Evolutionary conservation across 2,888 invertebrate species (phyloP).

Genomic region (Nebria salina): DNA sequence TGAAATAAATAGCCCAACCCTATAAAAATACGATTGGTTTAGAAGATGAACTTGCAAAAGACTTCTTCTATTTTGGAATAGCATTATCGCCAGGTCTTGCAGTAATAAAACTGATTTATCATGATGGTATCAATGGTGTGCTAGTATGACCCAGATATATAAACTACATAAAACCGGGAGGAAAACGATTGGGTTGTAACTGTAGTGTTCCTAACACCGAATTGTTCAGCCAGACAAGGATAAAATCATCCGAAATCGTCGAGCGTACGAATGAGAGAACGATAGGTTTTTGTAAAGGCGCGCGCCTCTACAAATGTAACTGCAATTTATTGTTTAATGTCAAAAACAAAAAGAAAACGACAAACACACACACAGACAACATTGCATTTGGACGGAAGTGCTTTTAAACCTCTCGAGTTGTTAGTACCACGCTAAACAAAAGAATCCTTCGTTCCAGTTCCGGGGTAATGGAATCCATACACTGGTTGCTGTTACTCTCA

Average conservation of each 20-base stretch:
- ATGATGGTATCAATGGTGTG: constrained; percentile 18
- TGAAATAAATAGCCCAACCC: neutral
- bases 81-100: constrained; percentile 9
- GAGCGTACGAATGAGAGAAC: neutral
- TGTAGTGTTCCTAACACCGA: constrained; percentile 3
- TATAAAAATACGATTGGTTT: neutral
- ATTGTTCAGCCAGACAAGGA: neutral
- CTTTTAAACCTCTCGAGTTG: constrained; percentile 19
- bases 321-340: constrained; percentile 23
- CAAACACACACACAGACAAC: neutral
- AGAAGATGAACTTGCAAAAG: neutral
- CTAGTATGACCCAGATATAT: constrained; percentile 11
- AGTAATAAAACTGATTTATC: constrained; percentile 23
- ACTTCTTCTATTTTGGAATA: constrained; percentile 10
- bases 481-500: neutral
- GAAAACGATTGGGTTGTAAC: constrained; percentile 6
- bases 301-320: constrained; percentile 23
- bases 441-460: neutral
- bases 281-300: neutral
- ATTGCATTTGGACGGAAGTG: constrained; percentile 14
- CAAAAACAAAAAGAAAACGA: constrained; percentile 17
- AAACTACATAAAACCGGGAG: constrained; percentile 6
- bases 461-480: constrained; percentile 8
- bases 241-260: neutral
- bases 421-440: constrained; percentile 8